Evolutionary conservation across 1,140 invertebrate genomes (phyloP), one percentile per base, ranked within the genome.

Genomic region (Drosophila lacertosa): DNA sequence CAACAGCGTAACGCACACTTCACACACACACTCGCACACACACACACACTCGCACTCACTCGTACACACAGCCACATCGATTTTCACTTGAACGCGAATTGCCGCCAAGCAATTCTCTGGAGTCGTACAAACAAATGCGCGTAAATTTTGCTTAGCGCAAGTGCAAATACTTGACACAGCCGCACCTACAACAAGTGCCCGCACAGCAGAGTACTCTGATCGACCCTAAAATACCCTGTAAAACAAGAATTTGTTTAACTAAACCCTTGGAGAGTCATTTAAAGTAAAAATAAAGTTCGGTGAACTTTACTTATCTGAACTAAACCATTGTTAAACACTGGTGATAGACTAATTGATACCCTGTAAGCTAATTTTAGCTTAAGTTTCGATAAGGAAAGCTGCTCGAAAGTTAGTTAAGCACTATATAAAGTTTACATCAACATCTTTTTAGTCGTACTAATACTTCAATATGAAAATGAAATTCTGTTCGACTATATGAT

Each of bases 91-190:
- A 84, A 50, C 37, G 59, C 60, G 50, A 66, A 83, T 75, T 57
- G 75, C 66, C 72, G 70, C 45, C 45, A 39, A 63, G 67, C 60
- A 86, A 77, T 63, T 81, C 82, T 81, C 77, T 63, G 60, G 65
- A 86, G 77, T 65, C 82, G 69, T 63, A 71, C 82, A 88, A 88
- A 81, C 82, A 88, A 88, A 88, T 82, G 82, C 83, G 82, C 82
- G 82, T 83, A 89, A 88, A 86, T 89, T 88, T 89, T 67, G 82
- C 82, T 89, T 88, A 83, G 83, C 82, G 74, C 83, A 75, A 89
- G 77, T 82, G 82, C 78, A 88, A 88, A 89, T 89, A 88, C 82
- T 88, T 88, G 82, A 88, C 82, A 88, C 74, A 77, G 82, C 81
- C 81, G 77, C 82, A 86, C 77, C 74, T 77, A 71, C 35, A 62